These are phyloP conservation scores for Microtus oregoni DNA, from an alignment of 2,113 vertebrate species.

Conservation along the genomic window DNA sequence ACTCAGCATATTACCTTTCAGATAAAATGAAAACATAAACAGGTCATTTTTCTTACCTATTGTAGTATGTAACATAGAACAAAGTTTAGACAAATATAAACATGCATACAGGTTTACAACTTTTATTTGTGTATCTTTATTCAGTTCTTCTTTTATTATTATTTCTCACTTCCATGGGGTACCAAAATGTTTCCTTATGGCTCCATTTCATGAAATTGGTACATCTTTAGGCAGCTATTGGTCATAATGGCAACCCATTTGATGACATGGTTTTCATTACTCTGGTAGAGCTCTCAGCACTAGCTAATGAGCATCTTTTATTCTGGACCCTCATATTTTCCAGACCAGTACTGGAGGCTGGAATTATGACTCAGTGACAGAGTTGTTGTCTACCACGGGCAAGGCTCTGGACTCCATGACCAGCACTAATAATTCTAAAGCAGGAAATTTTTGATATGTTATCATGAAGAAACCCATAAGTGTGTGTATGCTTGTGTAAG, in stretches of 20 bases:
- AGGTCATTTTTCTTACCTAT: slow-evolving; percentile 27
- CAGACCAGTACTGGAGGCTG: neutral
- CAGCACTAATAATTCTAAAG: neutral
- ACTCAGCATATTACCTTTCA: slow-evolving; percentile 32
- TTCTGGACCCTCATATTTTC: slow-evolving; percentile 22
- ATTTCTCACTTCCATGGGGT: neutral
- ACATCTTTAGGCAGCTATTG: neutral
- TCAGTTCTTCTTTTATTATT: slow-evolving; percentile 11
- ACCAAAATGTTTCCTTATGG: neutral
- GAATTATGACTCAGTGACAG: neutral
- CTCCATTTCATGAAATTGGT: neutral
- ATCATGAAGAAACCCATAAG: slow-evolving; percentile 15
- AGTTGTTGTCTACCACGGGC: neutral
- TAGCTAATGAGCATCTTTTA: slow-evolving; percentile 33
- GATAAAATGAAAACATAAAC: slow-evolving; percentile 32
- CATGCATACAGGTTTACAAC: neutral
- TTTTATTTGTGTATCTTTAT: slow-evolving; percentile 16
- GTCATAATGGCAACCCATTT: neutral
- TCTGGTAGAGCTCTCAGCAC: neutral
- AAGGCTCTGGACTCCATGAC: neutral
- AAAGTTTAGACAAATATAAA: slow-evolving; percentile 34
- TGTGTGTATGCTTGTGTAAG: neutral
- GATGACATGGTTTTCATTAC: slow-evolving; percentile 7
- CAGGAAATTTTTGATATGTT: neutral
- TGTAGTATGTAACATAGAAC: neutral